Conservation (phyloP, 2,797 vertebrate genomes). For the Parotocinclus haroldoi region DNA sequence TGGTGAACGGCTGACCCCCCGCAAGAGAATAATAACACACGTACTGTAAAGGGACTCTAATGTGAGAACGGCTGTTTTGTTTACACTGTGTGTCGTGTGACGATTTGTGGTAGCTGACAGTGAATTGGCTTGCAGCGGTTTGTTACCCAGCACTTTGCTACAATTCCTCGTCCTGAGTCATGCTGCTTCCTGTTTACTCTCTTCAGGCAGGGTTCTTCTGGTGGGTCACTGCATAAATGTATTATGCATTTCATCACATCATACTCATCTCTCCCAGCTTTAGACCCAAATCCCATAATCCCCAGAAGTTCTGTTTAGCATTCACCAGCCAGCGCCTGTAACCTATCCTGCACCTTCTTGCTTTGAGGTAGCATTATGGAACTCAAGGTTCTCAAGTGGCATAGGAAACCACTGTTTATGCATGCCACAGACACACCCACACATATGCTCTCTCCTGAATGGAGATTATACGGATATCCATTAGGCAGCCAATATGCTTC, state of each 20-base stretch:
- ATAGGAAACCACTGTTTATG: no score
- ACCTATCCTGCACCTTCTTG: background rate
- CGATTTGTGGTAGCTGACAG: slow-evolving; percentile 1
- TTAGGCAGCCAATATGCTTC: slow-evolving; percentile 38
- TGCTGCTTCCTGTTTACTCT: slow-evolving; percentile 43
- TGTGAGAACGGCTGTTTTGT: background rate
- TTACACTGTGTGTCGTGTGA: no score
- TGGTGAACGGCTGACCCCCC: background rate
- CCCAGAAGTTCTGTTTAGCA: slow-evolving; percentile 35
- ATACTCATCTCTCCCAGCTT: slow-evolving; percentile 40
- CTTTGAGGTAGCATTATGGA: slow-evolving; percentile 1
- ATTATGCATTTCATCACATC: slow-evolving; percentile 55
- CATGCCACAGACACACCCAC: background rate
- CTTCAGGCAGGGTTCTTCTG: slow-evolving; percentile 46
- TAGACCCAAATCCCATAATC: slow-evolving; percentile 53
- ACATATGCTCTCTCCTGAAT: slow-evolving; percentile 13
- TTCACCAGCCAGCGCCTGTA: slow-evolving; percentile 15
- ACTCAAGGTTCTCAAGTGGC: background rate
- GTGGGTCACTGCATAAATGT: slow-evolving; percentile 49
- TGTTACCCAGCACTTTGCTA: slow-evolving; percentile 8
- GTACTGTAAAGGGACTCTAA: background rate
- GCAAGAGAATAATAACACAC: background rate
- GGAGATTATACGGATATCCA: slow-evolving; percentile 35
- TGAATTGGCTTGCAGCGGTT: slow-evolving; percentile 30
- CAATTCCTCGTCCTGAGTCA: slow-evolving; percentile 32